Conservation (phyloP, 1,140 invertebrate species). For the Drosophila sp. region DNA sequence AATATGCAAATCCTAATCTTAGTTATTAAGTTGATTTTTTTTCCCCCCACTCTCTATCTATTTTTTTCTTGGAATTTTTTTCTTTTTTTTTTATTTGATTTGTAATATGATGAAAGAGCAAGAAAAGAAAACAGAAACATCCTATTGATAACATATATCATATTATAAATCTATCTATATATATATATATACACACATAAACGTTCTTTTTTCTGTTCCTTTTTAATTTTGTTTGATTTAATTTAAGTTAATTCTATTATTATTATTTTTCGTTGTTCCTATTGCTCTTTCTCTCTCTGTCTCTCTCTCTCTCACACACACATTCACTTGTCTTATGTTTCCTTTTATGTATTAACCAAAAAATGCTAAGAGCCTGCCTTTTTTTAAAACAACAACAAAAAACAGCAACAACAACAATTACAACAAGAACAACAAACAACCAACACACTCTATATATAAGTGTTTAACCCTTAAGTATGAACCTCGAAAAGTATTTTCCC, state of each 20-base stretch:
- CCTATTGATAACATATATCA: background rate
- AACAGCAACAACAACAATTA: conserved; percentile 59
- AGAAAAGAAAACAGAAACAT: background rate
- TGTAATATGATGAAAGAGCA: conserved; percentile 10
- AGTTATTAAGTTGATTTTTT: conserved; percentile 16
- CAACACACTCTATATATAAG: conserved; percentile 37
- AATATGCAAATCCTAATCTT: conserved; percentile 8
- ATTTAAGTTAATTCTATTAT: conserved; percentile 27
- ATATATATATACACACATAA: conserved; percentile 26
- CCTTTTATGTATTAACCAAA: background rate
- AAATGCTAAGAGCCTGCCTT: conserved; percentile 29
- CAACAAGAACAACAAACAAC: conserved; percentile 34
- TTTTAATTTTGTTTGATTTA: conserved; percentile 27
- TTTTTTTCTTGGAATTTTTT: conserved; percentile 11
- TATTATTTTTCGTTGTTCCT: conserved; percentile 12
- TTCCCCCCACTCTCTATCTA: background rate
- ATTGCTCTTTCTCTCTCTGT: conserved; percentile 15
- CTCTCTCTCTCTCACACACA: conserved; percentile 1
- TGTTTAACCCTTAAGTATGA: conserved; percentile 35
- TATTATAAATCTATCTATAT: conserved; percentile 14
- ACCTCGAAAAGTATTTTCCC: background rate
- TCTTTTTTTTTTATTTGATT: conserved; percentile 17
- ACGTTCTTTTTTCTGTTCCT: conserved; percentile 5
- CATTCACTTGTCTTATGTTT: conserved; percentile 8
- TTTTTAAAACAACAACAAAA: conserved; percentile 37